phyloP scores from a whole-genome alignment of 2,797 vertebrate genomes.

The Emydoidea blandingii region DNA sequence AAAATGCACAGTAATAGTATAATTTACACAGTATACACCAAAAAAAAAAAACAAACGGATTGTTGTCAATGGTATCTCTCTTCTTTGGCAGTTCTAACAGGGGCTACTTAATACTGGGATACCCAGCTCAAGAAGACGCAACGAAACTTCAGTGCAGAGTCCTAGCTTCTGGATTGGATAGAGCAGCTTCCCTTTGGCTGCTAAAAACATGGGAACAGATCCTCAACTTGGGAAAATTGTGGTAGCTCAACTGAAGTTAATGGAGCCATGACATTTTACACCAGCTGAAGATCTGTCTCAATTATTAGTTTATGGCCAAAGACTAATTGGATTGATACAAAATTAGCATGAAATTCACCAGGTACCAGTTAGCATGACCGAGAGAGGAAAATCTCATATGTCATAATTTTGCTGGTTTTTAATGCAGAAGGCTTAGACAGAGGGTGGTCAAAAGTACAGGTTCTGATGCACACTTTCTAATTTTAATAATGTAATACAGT shows the following conservation, averaged over 20 bases:
- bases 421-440: neutral
- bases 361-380: neutral
- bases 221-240: neutral
- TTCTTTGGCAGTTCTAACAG: neutral
- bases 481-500: neutral
- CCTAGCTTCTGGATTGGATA: neutral
- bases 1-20: no score
- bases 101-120: neutral
- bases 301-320: neutral
- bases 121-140: neutral
- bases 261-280: neutral
- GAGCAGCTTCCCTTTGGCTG: neutral
- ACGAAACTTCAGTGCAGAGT: neutral
- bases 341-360: neutral
- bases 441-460: rapidly evolving
- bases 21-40: neutral
- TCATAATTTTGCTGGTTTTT: neutral
- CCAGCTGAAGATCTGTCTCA: neutral
- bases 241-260: neutral
- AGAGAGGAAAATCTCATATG: neutral
- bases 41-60: neutral
- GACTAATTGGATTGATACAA: neutral
- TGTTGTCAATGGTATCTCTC: neutral
- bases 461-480: neutral
- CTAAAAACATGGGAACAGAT: neutral